These are phyloP conservation scores for Tinea semifulvella DNA, from an alignment of 2,888 invertebrate species.

Conservation along the genomic window DNA sequence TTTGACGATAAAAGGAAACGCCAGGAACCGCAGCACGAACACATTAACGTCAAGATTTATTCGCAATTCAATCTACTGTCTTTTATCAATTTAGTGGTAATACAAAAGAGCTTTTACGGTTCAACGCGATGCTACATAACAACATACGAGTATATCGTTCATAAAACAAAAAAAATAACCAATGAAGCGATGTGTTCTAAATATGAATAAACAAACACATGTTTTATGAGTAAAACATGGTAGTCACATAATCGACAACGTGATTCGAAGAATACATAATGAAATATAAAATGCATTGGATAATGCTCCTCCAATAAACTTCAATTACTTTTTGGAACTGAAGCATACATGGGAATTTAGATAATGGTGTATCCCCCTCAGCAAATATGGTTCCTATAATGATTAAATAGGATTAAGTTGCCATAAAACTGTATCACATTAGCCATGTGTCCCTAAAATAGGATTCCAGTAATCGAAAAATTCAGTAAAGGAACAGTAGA, in stretches of 20 bases:
- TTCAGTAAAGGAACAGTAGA: background rate
- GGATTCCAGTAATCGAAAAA: too few species aligned
- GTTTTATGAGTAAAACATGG: background rate
- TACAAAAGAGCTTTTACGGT: slow-evolving; percentile 2
- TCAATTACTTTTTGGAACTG: background rate
- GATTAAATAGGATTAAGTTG: too few species aligned
- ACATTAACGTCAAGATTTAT: background rate
- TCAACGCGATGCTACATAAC: background rate
- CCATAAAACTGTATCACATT: too few species aligned
- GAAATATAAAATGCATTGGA: background rate
- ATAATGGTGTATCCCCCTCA: too few species aligned
- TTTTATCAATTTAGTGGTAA: background rate
- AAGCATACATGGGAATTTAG: too few species aligned
- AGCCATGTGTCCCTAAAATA: too few species aligned
- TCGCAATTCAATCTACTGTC: background rate
- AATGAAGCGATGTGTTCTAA: background rate
- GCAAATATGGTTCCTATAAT: too few species aligned
- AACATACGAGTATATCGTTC: too few species aligned
- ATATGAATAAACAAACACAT: slow-evolving; percentile 2
- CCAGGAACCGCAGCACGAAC: background rate
- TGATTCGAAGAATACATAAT: background rate
- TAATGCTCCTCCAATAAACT: background rate
- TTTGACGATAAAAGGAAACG: background rate
- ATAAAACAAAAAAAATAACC: background rate
- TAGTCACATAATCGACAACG: background rate